These are phyloP conservation scores for Zaprionus davidi DNA, from an alignment of 1,140 invertebrate species.

Conservation along the genomic window DNA sequence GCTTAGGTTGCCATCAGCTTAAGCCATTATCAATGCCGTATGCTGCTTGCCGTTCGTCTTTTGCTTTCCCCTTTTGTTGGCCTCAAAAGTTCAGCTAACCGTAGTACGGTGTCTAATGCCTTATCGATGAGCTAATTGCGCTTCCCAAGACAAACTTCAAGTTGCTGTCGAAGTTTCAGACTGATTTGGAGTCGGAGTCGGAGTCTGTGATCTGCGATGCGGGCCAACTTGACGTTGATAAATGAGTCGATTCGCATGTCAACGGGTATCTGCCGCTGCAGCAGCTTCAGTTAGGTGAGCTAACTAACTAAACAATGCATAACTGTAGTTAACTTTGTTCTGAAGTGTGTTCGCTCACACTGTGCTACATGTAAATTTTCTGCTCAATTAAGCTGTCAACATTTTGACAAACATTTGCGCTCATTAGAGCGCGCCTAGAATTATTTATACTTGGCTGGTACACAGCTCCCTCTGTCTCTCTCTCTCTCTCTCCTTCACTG, in stretches of 20 bases:
- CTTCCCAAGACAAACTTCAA: constrained; percentile 13
- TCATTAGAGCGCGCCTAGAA: constrained; percentile 66
- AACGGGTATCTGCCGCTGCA: background rate
- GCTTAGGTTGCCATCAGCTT: constrained; percentile 14
- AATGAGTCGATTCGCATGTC: constrained; percentile 45
- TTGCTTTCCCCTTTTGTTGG: constrained; percentile 31
- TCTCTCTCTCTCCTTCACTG: background rate
- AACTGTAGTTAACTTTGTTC: constrained; percentile 29
- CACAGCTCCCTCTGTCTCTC: background rate
- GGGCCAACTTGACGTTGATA: constrained; percentile 65
- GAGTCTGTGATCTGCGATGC: constrained; percentile 19
- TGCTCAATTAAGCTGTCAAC: constrained; percentile 75
- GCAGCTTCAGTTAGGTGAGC: constrained; percentile 20
- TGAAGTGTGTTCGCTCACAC: constrained; percentile 3
- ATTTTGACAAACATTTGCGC: constrained; percentile 75
- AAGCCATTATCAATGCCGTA: constrained; percentile 23
- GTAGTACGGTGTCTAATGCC: constrained; percentile 17
- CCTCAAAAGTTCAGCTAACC: constrained; percentile 16
- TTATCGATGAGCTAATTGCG: constrained; percentile 43
- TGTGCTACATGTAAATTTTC: constrained; percentile 53
- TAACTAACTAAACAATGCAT: constrained; percentile 45
- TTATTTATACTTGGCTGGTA: constrained; percentile 72
- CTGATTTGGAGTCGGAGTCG: background rate
- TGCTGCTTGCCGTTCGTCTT: constrained; percentile 1
- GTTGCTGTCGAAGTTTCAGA: background rate